These are phyloP conservation scores for Dolichopus griseipennis DNA, from an alignment of 2,888 invertebrate genomes.

Conservation along the genomic window DNA sequence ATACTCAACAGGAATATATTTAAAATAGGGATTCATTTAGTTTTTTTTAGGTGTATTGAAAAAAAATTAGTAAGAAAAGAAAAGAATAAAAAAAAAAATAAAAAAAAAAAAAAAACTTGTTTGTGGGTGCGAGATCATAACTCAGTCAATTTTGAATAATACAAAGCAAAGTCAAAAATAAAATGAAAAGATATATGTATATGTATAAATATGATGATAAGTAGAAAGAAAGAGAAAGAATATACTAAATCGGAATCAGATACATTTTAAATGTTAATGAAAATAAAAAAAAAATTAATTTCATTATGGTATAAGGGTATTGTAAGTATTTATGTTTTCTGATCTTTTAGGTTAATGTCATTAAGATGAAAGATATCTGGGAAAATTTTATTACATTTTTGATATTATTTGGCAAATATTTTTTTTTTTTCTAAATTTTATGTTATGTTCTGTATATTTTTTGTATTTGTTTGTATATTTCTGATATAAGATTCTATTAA, in stretches of 20 bases:
- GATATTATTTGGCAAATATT: no score
- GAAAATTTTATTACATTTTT: neutral
- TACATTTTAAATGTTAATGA: neutral
- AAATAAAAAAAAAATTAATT: neutral
- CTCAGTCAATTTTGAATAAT: neutral
- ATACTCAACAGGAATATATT: constrained; percentile 13
- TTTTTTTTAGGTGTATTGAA: neutral
- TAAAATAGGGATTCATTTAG: constrained; percentile 7
- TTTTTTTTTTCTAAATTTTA: no score
- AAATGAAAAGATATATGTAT: no score
- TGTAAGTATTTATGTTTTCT: constrained; percentile 4
- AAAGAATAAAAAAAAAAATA: neutral
- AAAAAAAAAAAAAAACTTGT: neutral
- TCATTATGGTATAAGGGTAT: neutral
- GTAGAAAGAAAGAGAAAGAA: neutral
- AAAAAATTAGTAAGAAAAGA: neutral
- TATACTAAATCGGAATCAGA: neutral
- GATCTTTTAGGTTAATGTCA: constrained; percentile 6
- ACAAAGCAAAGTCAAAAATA: no score
- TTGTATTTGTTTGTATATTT: no score
- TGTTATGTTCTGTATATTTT: no score
- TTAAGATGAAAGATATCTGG: constrained; percentile 6
- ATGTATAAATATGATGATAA: no score
- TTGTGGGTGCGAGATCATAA: constrained; percentile 6
- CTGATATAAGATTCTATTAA: no score